Conservation (phyloP, 2,888 invertebrate genomes). For the Entomobrya multifasciata region DNA sequence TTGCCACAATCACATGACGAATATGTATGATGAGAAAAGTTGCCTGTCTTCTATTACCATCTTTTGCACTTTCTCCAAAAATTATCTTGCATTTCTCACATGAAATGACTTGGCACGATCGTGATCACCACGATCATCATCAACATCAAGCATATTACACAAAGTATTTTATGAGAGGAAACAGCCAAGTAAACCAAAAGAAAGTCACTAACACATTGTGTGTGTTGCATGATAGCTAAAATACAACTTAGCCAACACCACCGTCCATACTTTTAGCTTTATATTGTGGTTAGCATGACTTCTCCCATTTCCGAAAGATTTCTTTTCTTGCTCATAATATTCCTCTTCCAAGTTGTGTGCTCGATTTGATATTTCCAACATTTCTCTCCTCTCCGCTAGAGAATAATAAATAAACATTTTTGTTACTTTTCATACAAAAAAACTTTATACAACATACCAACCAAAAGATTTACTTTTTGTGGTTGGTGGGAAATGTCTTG, state of each 20-base stretch:
- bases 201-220: constrained; percentile 42
- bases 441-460: constrained; percentile 24
- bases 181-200: neutral
- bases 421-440: neutral
- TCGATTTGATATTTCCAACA: neutral
- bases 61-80: constrained; percentile 54
- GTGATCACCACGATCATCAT: constrained; percentile 46
- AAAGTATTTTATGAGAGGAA: constrained; percentile 32
- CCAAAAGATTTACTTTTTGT: constrained; percentile 24
- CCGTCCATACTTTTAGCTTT: neutral
- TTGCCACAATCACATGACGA: constrained; percentile 49
- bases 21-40: constrained; percentile 59
- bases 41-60: constrained; percentile 39
- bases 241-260: constrained; percentile 5
- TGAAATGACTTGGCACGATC: constrained; percentile 65
- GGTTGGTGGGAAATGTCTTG: constrained; percentile 27
- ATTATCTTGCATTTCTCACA: constrained; percentile 61
- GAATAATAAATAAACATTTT: constrained; percentile 56
- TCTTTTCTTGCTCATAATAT: neutral
- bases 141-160: constrained; percentile 8
- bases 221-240: constrained; percentile 54
- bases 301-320: constrained; percentile 47
- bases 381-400: neutral
- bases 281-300: constrained; percentile 42
- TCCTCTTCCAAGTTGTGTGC: constrained; percentile 46